Base-by-base conservation (phyloP, 2,113 vertebrate genomes). In the Otocyon megalotis region DNA sequence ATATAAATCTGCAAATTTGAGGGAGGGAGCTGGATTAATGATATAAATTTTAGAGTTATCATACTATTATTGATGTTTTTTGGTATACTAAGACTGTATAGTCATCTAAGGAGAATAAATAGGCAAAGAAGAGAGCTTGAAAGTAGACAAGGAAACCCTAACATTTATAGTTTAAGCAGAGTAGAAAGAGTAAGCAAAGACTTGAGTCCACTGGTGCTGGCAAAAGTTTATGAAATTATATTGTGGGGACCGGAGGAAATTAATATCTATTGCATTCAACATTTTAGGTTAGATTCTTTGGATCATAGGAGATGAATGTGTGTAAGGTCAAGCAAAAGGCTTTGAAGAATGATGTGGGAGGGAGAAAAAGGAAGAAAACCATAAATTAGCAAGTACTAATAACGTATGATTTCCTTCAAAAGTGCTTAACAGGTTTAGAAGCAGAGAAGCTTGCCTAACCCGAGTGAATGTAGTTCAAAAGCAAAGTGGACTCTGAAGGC, bases 311-410 rank as follows among this genome's bases (percentile, higher is more conserved):
- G 24, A 58, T 58, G 32, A 4, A n/a, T 15, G 28, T 65, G 74
- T 92, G 74, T 93, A 50, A 67, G n/a, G 28, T 63, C 54, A 67
- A 87, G 14, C 11, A 43, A 35, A 74, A 71, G 26, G 35, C 48
- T 65, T 71, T 88, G 24, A 94, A 94, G 58, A 81, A 30, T 86
- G n/a, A 62, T 62, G 4, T 87, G 67, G 4, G 22, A 71, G 22
- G 58, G 26, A 28, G 26, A 30, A 30, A 26, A 94, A 87, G 48
- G 48, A 54, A 71, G 30, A 65, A 79, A 48, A 86, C 4, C 20
- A 82, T 63, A 58, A 80, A 69, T 85, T 63, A 86, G 19, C 87
- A 80, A 82, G 81, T 26, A 48, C 24, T 89, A 92, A 95, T 82
- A 65, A 60, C 8, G 3, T 63, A 63, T 63, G 48, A 72, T 83